Conservation (phyloP, 2,113 vertebrate genomes). For the Cebidichthys violaceus region DNA sequence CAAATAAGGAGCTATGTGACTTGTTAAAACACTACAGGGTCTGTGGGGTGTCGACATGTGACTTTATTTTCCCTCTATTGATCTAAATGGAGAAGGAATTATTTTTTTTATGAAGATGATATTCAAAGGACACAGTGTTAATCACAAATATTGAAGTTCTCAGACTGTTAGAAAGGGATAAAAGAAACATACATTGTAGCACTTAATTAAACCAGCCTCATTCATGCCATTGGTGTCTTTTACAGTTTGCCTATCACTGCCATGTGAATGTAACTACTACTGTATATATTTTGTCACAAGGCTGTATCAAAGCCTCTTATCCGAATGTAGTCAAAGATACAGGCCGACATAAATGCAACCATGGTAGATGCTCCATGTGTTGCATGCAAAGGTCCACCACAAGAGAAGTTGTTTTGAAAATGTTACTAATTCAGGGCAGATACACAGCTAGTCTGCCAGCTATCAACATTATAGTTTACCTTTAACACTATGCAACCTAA, state of each 20-base stretch:
- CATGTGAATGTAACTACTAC: conserved; percentile 68
- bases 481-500: conserved; percentile 46
- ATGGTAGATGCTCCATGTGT: conserved; percentile 1
- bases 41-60: conserved; percentile 77
- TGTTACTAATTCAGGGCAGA: not conserved
- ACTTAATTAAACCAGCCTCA: conserved; percentile 72
- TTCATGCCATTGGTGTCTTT: conserved; percentile 40
- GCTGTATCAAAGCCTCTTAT: conserved; percentile 32
- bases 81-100: conserved; percentile 29
- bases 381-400: conserved; percentile 15
- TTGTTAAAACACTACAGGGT: conserved; percentile 77
- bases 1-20: conserved; percentile 60
- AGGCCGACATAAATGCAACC: conserved; percentile 21
- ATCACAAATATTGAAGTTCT: conserved; percentile 55
- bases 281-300: conserved; percentile 53
- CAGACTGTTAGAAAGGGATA: conserved; percentile 20
- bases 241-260: conserved; percentile 67
- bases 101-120: conserved; percentile 38
- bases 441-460: not conserved
- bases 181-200: conserved; percentile 68
- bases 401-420: conserved; percentile 8
- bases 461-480: conserved; percentile 15
- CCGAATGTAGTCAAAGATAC: conserved; percentile 30
- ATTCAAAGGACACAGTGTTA: conserved; percentile 43
- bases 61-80: conserved; percentile 45